Conservation (phyloP, 2,888 invertebrate species). For the Monochamus alternatus region DNA sequence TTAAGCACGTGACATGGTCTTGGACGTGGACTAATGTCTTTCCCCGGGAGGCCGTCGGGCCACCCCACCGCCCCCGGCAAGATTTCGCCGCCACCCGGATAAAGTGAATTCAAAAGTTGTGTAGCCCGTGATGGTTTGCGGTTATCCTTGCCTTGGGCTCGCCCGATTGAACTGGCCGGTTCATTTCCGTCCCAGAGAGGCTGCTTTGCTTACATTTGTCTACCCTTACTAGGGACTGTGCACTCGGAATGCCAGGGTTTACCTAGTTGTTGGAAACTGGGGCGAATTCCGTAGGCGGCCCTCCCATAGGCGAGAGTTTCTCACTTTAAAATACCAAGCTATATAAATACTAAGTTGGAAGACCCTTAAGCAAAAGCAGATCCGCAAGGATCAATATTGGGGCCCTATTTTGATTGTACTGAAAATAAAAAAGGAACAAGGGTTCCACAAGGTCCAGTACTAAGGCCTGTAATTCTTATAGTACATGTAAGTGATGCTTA, state of each 20-base stretch:
- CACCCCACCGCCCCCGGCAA: constrained; percentile 50
- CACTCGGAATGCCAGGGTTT: not conserved
- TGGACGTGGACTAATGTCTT: constrained; percentile 66
- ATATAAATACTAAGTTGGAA: no score
- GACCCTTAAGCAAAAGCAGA: no score
- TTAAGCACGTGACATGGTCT: constrained; percentile 66
- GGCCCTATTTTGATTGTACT: no score
- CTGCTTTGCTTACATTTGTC: not conserved
- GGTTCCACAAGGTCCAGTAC: no score
- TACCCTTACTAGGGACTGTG: not conserved
- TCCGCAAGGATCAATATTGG: no score
- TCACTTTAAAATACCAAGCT: no score
- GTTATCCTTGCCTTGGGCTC: constrained; percentile 40
- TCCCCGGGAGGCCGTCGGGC: constrained; percentile 52
- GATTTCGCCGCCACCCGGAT: constrained; percentile 45
- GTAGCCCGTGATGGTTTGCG: constrained; percentile 51
- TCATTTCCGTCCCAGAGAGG: constrained; percentile 4
- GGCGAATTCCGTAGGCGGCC: no score
- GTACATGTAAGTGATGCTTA: no score
- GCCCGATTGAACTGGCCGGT: constrained; percentile 15
- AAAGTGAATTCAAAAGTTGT: constrained; percentile 57
- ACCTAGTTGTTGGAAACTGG: not conserved
- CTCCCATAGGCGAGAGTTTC: no score
- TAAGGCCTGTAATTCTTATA: no score
- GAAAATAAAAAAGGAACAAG: no score